phyloP scores from a whole-genome alignment of 2,888 invertebrate genomes.

The Bugulina stolonifera region DNA sequence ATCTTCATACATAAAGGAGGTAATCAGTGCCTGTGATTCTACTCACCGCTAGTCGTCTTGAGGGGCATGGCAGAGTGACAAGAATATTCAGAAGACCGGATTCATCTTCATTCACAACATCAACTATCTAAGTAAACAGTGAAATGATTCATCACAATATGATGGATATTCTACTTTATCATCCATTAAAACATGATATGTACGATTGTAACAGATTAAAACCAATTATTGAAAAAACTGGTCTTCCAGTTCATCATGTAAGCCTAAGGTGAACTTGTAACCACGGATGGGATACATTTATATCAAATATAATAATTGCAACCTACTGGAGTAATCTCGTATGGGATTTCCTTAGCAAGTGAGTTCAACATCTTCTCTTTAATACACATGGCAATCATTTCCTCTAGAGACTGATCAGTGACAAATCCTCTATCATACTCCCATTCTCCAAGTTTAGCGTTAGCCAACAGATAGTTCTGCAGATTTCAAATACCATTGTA shows the following conservation, averaged over 20 bases:
- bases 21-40: too few relatives aligned
- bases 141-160: too few relatives aligned
- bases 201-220: too few relatives aligned
- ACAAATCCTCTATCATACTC: constrained; percentile 63
- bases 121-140: constrained; percentile 55
- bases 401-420: constrained; percentile 69
- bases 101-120: constrained; percentile 56
- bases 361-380: constrained; percentile 77
- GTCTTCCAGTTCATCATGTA: too few relatives aligned
- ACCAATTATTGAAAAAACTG: too few relatives aligned
- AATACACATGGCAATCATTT: constrained; percentile 68
- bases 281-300: too few relatives aligned
- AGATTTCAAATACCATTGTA: too few relatives aligned
- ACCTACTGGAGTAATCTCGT: constrained; percentile 60
- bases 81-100: constrained; percentile 40
- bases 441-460: constrained; percentile 66
- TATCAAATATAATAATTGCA: too few relatives aligned
- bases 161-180: too few relatives aligned
- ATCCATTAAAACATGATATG: too few relatives aligned
- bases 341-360: constrained; percentile 80
- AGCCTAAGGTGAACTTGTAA: too few relatives aligned
- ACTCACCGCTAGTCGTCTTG: not conserved
- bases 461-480: constrained; percentile 65
- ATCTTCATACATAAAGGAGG: too few relatives aligned
- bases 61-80: constrained; percentile 35